These are phyloP conservation scores for Cryptotis parvus DNA, from an alignment of 2,113 vertebrate genomes.

Conservation along the genomic window DNA sequence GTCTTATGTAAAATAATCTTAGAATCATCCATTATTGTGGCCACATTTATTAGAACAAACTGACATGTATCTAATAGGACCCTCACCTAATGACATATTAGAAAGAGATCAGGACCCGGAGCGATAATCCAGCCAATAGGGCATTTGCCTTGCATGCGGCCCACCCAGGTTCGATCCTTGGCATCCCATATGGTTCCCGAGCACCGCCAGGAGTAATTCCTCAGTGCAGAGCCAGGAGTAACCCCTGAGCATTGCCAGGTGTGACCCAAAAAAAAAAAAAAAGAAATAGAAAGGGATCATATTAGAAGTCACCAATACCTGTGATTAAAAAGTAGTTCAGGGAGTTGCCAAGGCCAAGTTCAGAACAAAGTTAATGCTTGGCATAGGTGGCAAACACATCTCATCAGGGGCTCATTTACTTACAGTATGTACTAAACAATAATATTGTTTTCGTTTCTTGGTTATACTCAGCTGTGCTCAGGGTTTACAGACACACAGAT, in stretches of 20 bases:
- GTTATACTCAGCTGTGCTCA: too few species aligned
- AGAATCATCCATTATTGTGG: not conserved
- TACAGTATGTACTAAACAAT: not conserved
- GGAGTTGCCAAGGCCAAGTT: not conserved
- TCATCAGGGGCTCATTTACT: not conserved
- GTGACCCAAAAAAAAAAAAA: too few species aligned
- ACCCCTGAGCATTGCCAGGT: too few species aligned
- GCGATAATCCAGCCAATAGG: too few species aligned
- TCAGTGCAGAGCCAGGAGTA: too few species aligned
- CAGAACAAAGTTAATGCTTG: not conserved
- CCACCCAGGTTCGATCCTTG: too few species aligned
- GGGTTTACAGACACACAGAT: too few species aligned
- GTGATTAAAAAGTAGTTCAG: not conserved
- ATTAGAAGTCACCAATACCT: not conserved
- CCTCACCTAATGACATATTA: not conserved
- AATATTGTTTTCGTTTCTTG: not conserved
- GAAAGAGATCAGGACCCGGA: not conserved
- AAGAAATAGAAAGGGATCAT: not conserved
- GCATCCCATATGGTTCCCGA: too few species aligned
- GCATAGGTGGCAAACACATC: not conserved
- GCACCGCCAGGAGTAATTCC: too few species aligned
- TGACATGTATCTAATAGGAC: not conserved
- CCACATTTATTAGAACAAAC: not conserved
- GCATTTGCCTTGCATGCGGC: too few species aligned
- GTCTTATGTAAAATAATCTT: not conserved